A percentile compares a stretch with the other conserved stretches of the same genome.
Evolutionary conservation across 2,888 invertebrate genomes (phyloP).

Genomic region (Euclidia mi): DNA sequence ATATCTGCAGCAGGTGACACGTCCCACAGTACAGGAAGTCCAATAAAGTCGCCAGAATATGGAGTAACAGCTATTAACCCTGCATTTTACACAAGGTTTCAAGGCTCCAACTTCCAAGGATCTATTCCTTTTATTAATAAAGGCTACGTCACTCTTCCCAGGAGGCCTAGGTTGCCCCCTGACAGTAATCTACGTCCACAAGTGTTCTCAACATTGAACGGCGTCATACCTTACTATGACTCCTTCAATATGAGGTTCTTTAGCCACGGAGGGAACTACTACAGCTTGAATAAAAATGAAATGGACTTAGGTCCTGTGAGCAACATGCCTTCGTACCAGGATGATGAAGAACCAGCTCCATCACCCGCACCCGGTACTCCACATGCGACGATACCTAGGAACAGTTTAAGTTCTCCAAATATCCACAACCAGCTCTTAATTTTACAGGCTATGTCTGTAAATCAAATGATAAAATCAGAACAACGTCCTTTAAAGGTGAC

Average conservation of each 20-base stretch:
- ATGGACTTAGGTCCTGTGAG: slow-evolving; percentile 89
- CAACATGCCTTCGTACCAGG: slow-evolving; percentile 84
- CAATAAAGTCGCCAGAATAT: slow-evolving; percentile 80
- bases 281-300: slow-evolving; percentile 93
- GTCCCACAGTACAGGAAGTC: slow-evolving; percentile 69
- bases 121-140: slow-evolving; percentile 90
- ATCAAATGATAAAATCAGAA: slow-evolving; percentile 70
- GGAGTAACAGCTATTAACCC: slow-evolving; percentile 73
- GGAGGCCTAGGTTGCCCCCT: slow-evolving; percentile 93
- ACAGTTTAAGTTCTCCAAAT: slow-evolving; percentile 88
- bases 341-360: slow-evolving; percentile 88
- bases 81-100: slow-evolving; percentile 82
- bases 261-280: slow-evolving; percentile 94
- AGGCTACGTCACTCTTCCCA: slow-evolving; percentile 96
- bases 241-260: slow-evolving; percentile 95
- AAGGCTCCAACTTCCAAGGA: slow-evolving; percentile 91
- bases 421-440: slow-evolving; percentile 86
- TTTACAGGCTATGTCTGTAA: slow-evolving; percentile 77
- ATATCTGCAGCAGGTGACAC: slow-evolving; percentile 86
- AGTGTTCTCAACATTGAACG: slow-evolving; percentile 81
- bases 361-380: slow-evolving; percentile 88
- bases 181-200: slow-evolving; percentile 82
- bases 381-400: slow-evolving; percentile 82
- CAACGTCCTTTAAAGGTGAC: slow-evolving; percentile 77
- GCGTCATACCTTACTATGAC: slow-evolving; percentile 92